Conservation (phyloP, 2,113 vertebrate species). For the Myrmecophaga tridactyla region DNA sequence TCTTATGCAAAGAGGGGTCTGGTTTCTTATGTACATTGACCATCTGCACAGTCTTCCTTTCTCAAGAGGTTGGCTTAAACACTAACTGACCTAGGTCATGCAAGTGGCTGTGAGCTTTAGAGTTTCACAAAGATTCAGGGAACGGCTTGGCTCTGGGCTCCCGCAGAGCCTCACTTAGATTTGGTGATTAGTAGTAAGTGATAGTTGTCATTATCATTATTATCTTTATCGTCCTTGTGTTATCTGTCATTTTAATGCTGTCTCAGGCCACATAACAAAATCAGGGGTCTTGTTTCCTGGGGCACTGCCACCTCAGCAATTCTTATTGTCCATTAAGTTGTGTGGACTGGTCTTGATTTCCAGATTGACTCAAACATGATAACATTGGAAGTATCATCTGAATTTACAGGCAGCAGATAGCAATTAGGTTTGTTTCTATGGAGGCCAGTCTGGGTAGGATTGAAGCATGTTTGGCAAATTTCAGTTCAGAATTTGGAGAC, state of each 20-base stretch:
- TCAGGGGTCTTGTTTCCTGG: neutral
- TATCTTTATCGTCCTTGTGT: neutral
- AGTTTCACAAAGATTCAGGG: no score
- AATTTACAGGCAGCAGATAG: neutral
- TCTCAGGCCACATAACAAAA: no score
- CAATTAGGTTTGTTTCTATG: no score
- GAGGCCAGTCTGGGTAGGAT: no score
- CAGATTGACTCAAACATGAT: neutral
- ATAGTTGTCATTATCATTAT: neutral
- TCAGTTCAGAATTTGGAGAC: neutral
- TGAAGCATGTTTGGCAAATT: neutral
- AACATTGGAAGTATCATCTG: neutral
- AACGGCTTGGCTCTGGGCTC: no score
- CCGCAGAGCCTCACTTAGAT: neutral
- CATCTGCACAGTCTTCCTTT: no score
- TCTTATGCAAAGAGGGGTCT: no score
- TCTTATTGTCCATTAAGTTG: neutral
- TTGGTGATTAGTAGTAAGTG: neutral
- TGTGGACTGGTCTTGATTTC: neutral
- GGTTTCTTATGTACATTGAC: no score
- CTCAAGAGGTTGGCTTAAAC: no score
- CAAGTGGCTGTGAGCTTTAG: no score
- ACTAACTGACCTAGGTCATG: no score
- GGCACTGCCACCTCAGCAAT: neutral
- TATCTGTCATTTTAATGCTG: neutral